Conservation (phyloP, 2,888 invertebrate genomes). For the Imbricaverruca yamaguchii region DNA sequence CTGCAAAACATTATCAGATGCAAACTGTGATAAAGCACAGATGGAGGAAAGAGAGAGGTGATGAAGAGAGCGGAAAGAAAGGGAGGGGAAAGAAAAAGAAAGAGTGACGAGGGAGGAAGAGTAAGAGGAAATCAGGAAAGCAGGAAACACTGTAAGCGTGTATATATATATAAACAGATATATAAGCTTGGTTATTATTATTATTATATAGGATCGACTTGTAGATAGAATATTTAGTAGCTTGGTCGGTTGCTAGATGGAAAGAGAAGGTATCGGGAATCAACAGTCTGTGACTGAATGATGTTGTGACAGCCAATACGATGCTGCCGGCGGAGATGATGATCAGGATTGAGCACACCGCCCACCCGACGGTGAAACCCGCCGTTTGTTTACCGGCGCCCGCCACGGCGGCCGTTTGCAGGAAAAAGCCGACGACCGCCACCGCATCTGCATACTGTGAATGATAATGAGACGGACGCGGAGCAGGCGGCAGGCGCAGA, state of each 20-base stretch:
- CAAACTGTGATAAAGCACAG: neutral
- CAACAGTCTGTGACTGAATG: no score
- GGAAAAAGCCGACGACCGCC: slow-evolving; percentile 1
- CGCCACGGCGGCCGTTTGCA: neutral
- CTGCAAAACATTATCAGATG: no score
- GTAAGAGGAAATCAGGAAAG: no score
- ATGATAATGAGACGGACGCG: slow-evolving; percentile 20
- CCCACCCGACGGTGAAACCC: neutral
- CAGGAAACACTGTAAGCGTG: no score
- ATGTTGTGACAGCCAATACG: neutral
- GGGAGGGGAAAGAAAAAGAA: neutral
- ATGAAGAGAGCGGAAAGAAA: neutral
- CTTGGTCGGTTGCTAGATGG: no score
- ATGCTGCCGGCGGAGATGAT: neutral
- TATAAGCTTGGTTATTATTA: no score
- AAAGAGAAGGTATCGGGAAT: no score
- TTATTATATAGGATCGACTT: no score
- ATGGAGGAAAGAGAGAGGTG: neutral
- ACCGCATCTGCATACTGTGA: slow-evolving; percentile 18
- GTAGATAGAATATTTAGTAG: no score
- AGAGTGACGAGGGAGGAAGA: no score
- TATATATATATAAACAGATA: no score
- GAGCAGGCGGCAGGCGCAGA: neutral
- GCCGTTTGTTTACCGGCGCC: neutral
- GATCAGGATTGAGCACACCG: neutral